Base-by-base conservation (phyloP, 2,888 invertebrate genomes). In the Mesorhabditis spiculigera region DNA sequence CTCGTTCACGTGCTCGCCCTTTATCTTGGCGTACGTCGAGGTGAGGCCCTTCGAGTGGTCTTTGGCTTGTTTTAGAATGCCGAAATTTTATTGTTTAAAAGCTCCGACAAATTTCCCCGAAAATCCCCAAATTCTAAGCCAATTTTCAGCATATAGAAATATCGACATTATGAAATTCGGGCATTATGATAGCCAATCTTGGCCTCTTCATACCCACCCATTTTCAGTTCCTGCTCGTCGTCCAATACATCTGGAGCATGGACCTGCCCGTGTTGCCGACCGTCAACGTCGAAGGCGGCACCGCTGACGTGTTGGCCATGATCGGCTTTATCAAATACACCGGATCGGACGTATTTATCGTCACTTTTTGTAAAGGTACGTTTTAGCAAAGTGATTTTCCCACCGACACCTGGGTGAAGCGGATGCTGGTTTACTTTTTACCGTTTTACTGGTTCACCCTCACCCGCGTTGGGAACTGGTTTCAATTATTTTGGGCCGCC, bases 1-100 rank as follows among this genome's bases (percentile, higher is more conserved):
- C 80, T 95, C 95, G 91, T 90, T 96, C 86, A 90, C 91, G 77
- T 92, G 93, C 44, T 95, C 96, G 73, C 96, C 96, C 0, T 90
- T 94, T 75, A 90, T 98, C 63, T 93, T 96, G 6, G 86, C 91
- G 64, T 95, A 97, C 87, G 93, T 95, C 0, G 92, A 93, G 87
- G 88, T 85, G 65, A 45, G 65, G 4, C 58, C n/a, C n/a, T 50
- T 10, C 8, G n/a, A 50, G 28, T 28, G 28, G 28, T 28, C 1
- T 28, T 28, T 28, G 28, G 28, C 28, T 63, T 28, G 41, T 28
- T 42, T 50, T 43, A 13, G 28, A 43, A 43, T 45, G 41, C 13
- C 45, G 28, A 5, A 6, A 28, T 66, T 75, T 63, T 41, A 68
- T n/a, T n/a, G 28, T 28, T 28, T 28, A 1, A 28, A 28, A 28